Evolutionary conservation across 92 coral and sea anemone species (phyloP).

Genomic region (Phymanthus crucifer): DNA sequence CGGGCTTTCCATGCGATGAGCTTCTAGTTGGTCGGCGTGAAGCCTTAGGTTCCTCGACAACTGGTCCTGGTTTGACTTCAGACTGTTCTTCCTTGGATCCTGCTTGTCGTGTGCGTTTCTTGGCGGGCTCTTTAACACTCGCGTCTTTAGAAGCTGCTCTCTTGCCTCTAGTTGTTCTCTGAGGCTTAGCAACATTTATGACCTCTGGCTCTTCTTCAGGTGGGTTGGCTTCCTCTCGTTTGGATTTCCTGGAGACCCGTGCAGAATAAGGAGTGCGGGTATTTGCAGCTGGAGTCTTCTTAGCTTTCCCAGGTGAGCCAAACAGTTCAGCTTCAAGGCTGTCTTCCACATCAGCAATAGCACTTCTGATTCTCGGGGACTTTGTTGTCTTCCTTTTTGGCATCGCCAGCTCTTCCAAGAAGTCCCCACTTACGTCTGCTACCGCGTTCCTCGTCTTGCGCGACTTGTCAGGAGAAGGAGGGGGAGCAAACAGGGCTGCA

Average conservation of each 20-base stretch:
- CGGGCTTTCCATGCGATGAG: neutral
- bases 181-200: slow-evolving; percentile 18
- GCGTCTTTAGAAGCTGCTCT: slow-evolving; percentile 59
- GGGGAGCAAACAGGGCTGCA: slow-evolving; percentile 52
- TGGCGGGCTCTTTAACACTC: slow-evolving; percentile 55
- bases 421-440: slow-evolving; percentile 36
- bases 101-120: slow-evolving; percentile 58
- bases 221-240: slow-evolving; percentile 6
- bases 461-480: slow-evolving; percentile 26
- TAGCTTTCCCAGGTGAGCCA: slow-evolving; percentile 31
- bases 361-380: slow-evolving; percentile 42
- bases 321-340: slow-evolving; percentile 49
- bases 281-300: neutral
- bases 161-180: slow-evolving; percentile 58
- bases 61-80: slow-evolving; percentile 1
- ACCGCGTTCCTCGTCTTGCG: slow-evolving; percentile 32
- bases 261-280: slow-evolving; percentile 2
- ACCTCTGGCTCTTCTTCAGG: slow-evolving; percentile 15
- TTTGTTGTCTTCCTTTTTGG: slow-evolving; percentile 16
- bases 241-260: neutral
- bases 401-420: slow-evolving; percentile 28
- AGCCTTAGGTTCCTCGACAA: slow-evolving; percentile 9
- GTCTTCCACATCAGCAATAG: slow-evolving; percentile 47
- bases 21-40: slow-evolving; percentile 34
- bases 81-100: slow-evolving; percentile 13